Evolutionary conservation across 2,113 vertebrate genomes (phyloP), one percentile per base, ranked within the genome.

Genomic region (Ornithorhynchus anatinus): DNA sequence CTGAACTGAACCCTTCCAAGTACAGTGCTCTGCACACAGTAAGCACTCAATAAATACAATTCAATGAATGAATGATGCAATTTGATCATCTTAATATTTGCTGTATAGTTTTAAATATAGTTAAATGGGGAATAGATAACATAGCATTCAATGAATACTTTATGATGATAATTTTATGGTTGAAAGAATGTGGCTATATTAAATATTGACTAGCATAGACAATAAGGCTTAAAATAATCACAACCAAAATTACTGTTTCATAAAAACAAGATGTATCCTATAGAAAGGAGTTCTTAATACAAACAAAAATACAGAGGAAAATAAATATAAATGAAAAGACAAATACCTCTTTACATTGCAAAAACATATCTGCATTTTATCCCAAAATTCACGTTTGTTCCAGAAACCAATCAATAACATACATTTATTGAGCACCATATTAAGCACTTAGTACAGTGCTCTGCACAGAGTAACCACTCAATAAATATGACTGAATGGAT

Each of bases 141-240:
- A n/a, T 27, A 79, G 15, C 2, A 42, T 42, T 7, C 14, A 22
- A 77, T 82, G 42, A 75, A 85, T 69, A 81, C 78, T 89, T 77
- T 40, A 77, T 45, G 47, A 27, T 31, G 65, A 77, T 82, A 70
- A 68, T 74, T 56, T 79, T 43, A 16, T 76, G 25, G 79, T 79
- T 84, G 52, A 3, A 81, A 77, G 1, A 35, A 75, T 60, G 1
- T 2, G 54, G 39, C 47, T 59, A 59, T 40, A 79, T 84, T 86
- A 88, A 86, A 85, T 84, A 79, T 77, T 84, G 62, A 84, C 53
- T 69, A 23, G 52, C 64, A 1, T 42, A 50, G 14, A 58, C 8
- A 84, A 85, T 77, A 83, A 84, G 52, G 74, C 33, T 76, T 51
- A 77, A 72, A 78, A 1, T 12, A 70, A 56, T 72, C 47, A 69